Conservation (phyloP, 2,797 vertebrate genomes). For the Cryptoblepharus egeriae region DNA sequence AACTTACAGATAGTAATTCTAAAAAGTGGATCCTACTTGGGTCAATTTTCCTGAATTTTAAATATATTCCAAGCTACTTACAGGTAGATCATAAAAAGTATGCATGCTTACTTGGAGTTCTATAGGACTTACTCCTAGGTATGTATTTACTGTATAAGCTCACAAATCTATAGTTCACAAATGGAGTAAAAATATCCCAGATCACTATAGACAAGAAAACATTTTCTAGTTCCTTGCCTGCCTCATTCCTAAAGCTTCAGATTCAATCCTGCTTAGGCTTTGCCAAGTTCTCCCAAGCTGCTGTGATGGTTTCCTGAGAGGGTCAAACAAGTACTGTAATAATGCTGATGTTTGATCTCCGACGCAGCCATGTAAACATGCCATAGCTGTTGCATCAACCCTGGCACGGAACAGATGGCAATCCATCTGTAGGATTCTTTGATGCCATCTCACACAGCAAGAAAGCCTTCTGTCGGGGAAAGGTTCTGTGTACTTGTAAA, state of each 20-base stretch:
- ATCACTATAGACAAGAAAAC: not conserved
- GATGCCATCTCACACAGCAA: slow-evolving; percentile 22
- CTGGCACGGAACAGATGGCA: slow-evolving; percentile 24
- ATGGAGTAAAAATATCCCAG: not conserved
- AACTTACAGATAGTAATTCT: too few species aligned
- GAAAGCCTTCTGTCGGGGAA: not conserved
- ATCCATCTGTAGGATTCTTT: slow-evolving; percentile 32
- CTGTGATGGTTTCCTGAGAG: not conserved
- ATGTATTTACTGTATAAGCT: too few species aligned
- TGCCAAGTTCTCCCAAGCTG: not conserved
- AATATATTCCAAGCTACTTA: not conserved
- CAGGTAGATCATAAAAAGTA: too few species aligned
- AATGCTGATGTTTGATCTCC: slow-evolving; percentile 34
- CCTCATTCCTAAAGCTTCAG: not conserved
- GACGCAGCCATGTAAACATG: slow-evolving; percentile 25
- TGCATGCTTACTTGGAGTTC: too few species aligned
- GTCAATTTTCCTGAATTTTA: not conserved
- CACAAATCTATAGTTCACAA: not conserved
- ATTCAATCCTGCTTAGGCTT: not conserved
- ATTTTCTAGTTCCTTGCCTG: not conserved
- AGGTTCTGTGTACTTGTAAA: slow-evolving; percentile 11
- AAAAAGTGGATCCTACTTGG: too few species aligned
- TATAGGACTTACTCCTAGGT: too few species aligned
- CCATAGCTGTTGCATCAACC: slow-evolving; percentile 14
- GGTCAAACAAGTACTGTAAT: slow-evolving; percentile 24